Percentiles rank a stretch among this genome's conserved stretches.
Conservation (phyloP, 2,888 invertebrate genomes). For the Pyrgus malvae region DNA sequence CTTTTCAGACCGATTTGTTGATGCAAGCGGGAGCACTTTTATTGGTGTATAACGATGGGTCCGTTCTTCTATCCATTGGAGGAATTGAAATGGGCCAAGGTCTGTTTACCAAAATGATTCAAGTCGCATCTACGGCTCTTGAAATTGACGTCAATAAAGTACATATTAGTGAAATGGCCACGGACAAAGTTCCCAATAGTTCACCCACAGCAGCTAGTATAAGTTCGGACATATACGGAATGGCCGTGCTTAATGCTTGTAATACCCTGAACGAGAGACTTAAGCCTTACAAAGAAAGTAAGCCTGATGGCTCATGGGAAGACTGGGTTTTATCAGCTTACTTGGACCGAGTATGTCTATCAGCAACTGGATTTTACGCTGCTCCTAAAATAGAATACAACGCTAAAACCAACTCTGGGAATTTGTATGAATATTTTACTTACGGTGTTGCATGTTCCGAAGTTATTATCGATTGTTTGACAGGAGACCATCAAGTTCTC, state of each 20-base stretch:
- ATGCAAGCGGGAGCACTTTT: conserved; percentile 91
- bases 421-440: conserved; percentile 88
- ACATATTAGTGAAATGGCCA: conserved; percentile 87
- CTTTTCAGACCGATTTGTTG: conserved; percentile 84
- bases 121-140: conserved; percentile 87
- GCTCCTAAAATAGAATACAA: conserved; percentile 85
- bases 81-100: conserved; percentile 97
- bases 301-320: conserved; percentile 88
- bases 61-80: conserved; percentile 89
- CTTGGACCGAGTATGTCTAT: conserved; percentile 85
- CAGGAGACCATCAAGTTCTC: conserved; percentile 92
- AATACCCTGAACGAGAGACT: conserved; percentile 84
- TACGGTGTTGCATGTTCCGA: conserved; percentile 91
- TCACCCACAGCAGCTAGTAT: conserved; percentile 90
- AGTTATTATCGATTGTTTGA: conserved; percentile 93
- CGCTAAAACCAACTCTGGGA: conserved; percentile 83
- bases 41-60: conserved; percentile 89
- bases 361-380: conserved; percentile 88
- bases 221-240: conserved; percentile 91
- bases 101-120: conserved; percentile 93
- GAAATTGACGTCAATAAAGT: conserved; percentile 84
- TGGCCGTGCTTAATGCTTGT: conserved; percentile 90
- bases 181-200: conserved; percentile 92
- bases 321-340: conserved; percentile 89
- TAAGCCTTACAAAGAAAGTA: conserved; percentile 83